Evolutionary conservation across 2,888 invertebrate genomes (phyloP).

Genomic region (Cyrtodaria siliqua): DNA sequence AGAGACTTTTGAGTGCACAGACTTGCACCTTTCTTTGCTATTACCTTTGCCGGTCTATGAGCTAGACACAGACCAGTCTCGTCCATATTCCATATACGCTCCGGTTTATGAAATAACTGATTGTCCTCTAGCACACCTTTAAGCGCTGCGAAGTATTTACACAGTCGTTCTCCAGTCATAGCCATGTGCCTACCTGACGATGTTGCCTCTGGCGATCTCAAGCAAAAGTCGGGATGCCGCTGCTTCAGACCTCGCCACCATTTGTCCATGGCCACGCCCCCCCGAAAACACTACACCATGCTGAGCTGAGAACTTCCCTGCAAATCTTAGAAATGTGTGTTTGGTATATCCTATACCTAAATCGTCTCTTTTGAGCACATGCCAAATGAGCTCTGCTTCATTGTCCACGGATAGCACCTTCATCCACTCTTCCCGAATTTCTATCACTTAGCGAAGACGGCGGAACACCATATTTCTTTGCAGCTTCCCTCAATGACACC

Average conservation of each 20-base stretch:
- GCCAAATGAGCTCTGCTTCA: too few relatives aligned
- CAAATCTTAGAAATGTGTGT: constrained; percentile 1
- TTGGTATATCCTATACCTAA: constrained; percentile 8
- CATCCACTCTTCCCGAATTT: too few relatives aligned
- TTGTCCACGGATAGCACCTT: too few relatives aligned
- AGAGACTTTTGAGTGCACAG: constrained; percentile 30
- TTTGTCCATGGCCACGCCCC: neutral
- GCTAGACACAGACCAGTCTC: neutral
- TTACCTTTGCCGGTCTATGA: too few relatives aligned
- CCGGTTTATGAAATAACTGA: too few relatives aligned
- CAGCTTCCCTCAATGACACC: constrained; percentile 4
- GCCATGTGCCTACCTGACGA: constrained; percentile 26
- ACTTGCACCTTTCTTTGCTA: constrained; percentile 7
- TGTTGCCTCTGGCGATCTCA: constrained; percentile 40
- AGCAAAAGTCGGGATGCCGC: constrained; percentile 21
- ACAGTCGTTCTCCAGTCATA: constrained; percentile 31
- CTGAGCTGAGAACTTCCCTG: neutral
- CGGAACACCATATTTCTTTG: constrained; percentile 15
- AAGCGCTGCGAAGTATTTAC: constrained; percentile 15
- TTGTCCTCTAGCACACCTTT: too few relatives aligned
- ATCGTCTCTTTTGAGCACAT: too few relatives aligned
- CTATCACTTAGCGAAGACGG: constrained; percentile 12
- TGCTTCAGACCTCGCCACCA: constrained; percentile 36
- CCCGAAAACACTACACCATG: neutral
- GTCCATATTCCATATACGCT: constrained; percentile 12